These are phyloP conservation scores for Heliconius himera DNA, from an alignment of 1,140 invertebrate genomes.

Conservation along the genomic window DNA sequence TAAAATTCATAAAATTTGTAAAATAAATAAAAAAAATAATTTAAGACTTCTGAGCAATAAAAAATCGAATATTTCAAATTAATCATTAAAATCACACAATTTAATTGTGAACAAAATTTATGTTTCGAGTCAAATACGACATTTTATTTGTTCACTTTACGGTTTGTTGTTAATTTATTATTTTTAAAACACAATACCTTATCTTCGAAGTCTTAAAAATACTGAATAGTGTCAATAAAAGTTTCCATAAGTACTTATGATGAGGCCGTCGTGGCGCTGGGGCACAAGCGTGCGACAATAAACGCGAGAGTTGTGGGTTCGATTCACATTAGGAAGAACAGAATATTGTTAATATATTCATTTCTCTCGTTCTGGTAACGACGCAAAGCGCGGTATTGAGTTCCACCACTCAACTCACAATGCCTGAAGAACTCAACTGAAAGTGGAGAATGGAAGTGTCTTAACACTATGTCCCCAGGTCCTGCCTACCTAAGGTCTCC, in stretches of 20 bases:
- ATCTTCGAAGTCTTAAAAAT: neutral
- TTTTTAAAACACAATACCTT: conserved; percentile 14
- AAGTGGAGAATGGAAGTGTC: too few species aligned
- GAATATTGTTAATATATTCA: too few species aligned
- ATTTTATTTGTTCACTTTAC: conserved; percentile 31
- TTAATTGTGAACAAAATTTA: conserved; percentile 28
- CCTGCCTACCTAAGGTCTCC: too few species aligned
- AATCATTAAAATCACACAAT: conserved; percentile 32
- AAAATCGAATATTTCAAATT: conserved; percentile 28
- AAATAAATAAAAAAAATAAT: conserved; percentile 1
- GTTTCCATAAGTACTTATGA: neutral
- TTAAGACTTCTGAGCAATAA: neutral
- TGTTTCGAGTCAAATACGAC: conserved; percentile 14
- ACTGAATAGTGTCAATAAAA: neutral
- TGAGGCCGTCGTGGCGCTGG: too few species aligned
- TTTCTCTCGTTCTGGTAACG: too few species aligned
- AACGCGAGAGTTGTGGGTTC: too few species aligned
- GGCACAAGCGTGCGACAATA: too few species aligned
- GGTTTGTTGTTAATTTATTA: conserved; percentile 34
- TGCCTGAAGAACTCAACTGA: too few species aligned
- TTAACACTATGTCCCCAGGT: too few species aligned
- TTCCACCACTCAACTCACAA: too few species aligned
- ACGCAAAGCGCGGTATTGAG: too few species aligned
- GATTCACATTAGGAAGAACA: too few species aligned
- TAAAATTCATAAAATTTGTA: neutral